Evolutionary conservation across 2,113 vertebrate species (phyloP).

Genomic region (Gnathonemus echidnorhynchus): DNA sequence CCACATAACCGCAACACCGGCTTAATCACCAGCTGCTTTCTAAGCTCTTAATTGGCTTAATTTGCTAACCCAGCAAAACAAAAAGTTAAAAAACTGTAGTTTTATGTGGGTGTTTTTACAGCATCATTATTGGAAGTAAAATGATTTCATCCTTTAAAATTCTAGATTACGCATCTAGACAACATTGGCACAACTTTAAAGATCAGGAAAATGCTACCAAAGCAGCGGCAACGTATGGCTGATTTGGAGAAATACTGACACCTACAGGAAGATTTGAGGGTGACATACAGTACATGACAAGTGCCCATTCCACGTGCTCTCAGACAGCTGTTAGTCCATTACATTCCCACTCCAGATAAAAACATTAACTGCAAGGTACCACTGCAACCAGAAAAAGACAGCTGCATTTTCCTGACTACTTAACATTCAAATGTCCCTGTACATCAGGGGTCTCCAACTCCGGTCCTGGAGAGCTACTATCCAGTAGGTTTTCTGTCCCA

Average conservation of each 20-base stretch:
- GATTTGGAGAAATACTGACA: not conserved
- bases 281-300: not conserved
- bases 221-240: not conserved
- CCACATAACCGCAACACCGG: not conserved
- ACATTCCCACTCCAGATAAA: not conserved
- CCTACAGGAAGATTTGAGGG: not conserved
- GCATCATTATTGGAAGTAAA: not conserved
- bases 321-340: not conserved
- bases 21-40: conserved; percentile 33
- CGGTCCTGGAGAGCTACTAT: no score
- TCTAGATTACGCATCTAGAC: not conserved
- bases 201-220: not conserved
- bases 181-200: not conserved
- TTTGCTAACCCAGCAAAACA: conserved; percentile 13
- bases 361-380: not conserved
- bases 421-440: not conserved
- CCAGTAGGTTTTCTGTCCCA: no score
- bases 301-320: not conserved
- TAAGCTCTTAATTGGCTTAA: conserved; percentile 34
- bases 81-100: conserved; percentile 17
- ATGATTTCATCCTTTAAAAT: not conserved
- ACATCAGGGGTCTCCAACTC: not conserved
- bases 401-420: not conserved
- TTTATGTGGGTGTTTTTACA: not conserved
- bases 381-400: not conserved